Conservation (phyloP, 2,113 vertebrate genomes). For the Cichladusa arquata region DNA sequence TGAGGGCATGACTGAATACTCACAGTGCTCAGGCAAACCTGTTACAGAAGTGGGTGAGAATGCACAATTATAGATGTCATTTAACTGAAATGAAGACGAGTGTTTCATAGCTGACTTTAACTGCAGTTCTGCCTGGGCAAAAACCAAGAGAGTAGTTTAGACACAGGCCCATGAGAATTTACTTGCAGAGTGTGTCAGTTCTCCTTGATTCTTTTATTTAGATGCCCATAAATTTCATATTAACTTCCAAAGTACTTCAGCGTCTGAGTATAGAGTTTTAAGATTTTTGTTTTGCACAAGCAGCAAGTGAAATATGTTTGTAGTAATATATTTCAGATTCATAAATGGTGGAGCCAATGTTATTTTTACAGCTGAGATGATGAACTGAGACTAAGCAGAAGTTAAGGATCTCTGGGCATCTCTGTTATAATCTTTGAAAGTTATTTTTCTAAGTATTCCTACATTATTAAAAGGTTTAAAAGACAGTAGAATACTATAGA, state of each 20-base stretch:
- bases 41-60: neutral
- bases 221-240: neutral
- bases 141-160: neutral
- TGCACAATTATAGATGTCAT: neutral
- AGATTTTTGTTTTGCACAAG: neutral
- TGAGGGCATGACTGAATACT: neutral
- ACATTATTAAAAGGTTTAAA: neutral
- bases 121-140: neutral
- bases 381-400: neutral
- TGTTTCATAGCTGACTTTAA: neutral
- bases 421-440: neutral
- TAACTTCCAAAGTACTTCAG: neutral
- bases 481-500: neutral
- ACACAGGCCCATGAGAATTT: neutral
- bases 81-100: neutral
- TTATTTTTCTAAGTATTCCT: constrained; percentile 11
- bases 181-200: neutral
- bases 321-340: constrained; percentile 18
- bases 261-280: neutral
- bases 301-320: neutral
- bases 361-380: constrained; percentile 20
- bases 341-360: neutral
- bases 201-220: constrained; percentile 16
- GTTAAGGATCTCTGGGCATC: neutral
- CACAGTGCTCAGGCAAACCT: neutral